phyloP scores from a whole-genome alignment of 2,888 invertebrate species.

The Cryptocephalus moraei region DNA sequence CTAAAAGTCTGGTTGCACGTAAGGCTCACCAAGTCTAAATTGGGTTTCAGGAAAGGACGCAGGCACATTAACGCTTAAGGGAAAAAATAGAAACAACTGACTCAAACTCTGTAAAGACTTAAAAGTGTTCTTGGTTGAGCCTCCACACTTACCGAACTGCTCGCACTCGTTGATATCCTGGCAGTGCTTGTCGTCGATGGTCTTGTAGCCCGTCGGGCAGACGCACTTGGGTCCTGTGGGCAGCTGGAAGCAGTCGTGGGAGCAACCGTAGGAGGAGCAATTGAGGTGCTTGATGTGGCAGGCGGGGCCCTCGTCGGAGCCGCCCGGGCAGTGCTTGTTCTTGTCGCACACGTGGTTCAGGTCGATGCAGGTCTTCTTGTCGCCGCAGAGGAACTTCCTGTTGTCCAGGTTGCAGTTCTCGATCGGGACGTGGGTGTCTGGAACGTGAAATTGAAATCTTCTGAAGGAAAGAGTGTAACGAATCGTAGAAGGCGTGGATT shows the following conservation, averaged over 20 bases:
- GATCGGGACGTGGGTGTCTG: slow-evolving; percentile 30
- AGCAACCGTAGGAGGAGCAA: slow-evolving; percentile 35
- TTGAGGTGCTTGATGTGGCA: slow-evolving; percentile 25
- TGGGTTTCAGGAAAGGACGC: too few species aligned
- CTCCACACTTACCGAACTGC: slow-evolving; percentile 38
- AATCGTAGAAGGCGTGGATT: neutral
- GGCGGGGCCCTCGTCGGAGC: slow-evolving; percentile 47
- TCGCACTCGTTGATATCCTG: slow-evolving; percentile 57
- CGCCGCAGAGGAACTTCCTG: slow-evolving; percentile 43
- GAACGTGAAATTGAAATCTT: slow-evolving; percentile 1
- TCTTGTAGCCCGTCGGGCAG: slow-evolving; percentile 42
- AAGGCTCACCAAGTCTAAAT: too few species aligned
- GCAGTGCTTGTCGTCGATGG: slow-evolving; percentile 38
- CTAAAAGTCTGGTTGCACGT: too few species aligned
- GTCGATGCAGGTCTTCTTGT: slow-evolving; percentile 45
- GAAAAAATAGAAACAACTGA: too few species aligned
- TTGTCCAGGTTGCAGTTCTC: slow-evolving; percentile 40
- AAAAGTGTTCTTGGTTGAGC: too few species aligned
- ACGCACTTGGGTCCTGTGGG: slow-evolving; percentile 47
- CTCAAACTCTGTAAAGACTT: too few species aligned
- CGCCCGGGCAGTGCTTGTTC: slow-evolving; percentile 47
- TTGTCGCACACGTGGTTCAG: slow-evolving; percentile 46
- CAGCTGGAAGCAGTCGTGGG: slow-evolving; percentile 35
- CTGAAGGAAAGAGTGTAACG: too few species aligned
- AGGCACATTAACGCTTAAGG: too few species aligned